Base-by-base conservation (phyloP, 2,113 vertebrate species). In the Aegotheles bennettii region DNA sequence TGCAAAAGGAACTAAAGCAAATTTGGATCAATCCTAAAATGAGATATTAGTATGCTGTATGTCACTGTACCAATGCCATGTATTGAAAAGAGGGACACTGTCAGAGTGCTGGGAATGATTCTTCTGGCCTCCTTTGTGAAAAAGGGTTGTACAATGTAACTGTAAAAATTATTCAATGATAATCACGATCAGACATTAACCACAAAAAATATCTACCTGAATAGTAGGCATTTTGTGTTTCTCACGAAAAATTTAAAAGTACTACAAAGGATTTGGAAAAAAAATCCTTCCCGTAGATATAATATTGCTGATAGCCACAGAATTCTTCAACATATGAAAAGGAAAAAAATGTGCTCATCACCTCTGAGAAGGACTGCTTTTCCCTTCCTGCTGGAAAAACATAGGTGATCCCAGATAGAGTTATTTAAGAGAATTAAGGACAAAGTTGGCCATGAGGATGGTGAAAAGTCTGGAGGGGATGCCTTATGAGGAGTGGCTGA, bases 281-380 rank as follows among this genome's bases (percentile, higher is more conserved):
- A 45, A 16, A 28, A 20, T 38, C 33, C 28, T 70, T 71, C 68
- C 18, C 6, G 19, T 26, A 85, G 7, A 42, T 42, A 35, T 4
- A 64, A 38, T 71, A 42, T 24, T n/a, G 16, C 7, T 54, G 13
- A 53, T 28, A 74, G 15, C 5, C 9, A 25, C n/a, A 20, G 3
- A 54, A n/a, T 57, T 75, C n/a, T 45, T 13, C n/a, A 36, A 36
- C 21, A 59, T 2, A 15, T 40, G 36, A 67, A 90, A 61, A 70
- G 14, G 23, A 9, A 50, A 29, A 29, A 83, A 24, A 11, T 0
- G 0, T 21, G 4, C 7, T 47, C 6, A 33, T 38, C 6, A 63
- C 21, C 43, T 74, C 18, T 64, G 28, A 35, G 33, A 45, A 53
- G 6, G 19, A 23, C 25, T 35, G 12, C 4, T 69, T 70, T 26